These are phyloP conservation scores for Tenthredo distinguenda DNA, from an alignment of 2,888 invertebrate genomes.

Conservation along the genomic window DNA sequence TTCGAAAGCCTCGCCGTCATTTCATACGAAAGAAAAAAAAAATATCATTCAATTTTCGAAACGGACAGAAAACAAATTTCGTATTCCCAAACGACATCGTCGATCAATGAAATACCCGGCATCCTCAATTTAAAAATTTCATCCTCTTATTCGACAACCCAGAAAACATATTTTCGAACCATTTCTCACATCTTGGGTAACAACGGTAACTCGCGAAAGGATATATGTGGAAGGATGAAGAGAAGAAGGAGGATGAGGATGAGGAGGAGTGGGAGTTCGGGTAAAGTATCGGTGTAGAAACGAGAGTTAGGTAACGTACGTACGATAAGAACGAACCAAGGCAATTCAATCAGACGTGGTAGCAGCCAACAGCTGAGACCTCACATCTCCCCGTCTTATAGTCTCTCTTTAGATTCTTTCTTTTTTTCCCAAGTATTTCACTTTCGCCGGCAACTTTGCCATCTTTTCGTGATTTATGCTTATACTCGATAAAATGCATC, in stretches of 20 bases:
- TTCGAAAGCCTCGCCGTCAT: background rate
- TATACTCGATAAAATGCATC: background rate
- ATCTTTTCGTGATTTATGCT: constrained; percentile 17
- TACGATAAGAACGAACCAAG: constrained; percentile 61
- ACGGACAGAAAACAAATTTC: background rate
- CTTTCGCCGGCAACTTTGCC: background rate
- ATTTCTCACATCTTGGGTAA: background rate
- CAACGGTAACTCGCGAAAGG: constrained; percentile 24
- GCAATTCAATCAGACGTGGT: constrained; percentile 75
- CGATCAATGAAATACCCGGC: background rate
- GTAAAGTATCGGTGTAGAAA: constrained; percentile 56
- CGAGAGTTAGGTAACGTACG: constrained; percentile 53
- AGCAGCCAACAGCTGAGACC: constrained; percentile 74
- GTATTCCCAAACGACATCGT: background rate
- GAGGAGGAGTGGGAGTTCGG: constrained; percentile 52
- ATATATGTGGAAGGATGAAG: constrained; percentile 35
- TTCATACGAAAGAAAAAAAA: background rate
- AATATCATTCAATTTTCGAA: background rate
- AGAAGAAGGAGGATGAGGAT: background rate
- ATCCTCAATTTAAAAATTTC: background rate
- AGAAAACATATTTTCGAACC: background rate
- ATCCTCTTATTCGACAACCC: background rate
- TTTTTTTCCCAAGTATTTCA: constrained; percentile 21
- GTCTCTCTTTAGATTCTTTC: background rate
- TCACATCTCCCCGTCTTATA: background rate